Percentiles rank a stretch among this genome's conserved stretches.
phyloP scores from a whole-genome alignment of 2,113 vertebrate genomes.

The Dromaius novaehollandiae region DNA sequence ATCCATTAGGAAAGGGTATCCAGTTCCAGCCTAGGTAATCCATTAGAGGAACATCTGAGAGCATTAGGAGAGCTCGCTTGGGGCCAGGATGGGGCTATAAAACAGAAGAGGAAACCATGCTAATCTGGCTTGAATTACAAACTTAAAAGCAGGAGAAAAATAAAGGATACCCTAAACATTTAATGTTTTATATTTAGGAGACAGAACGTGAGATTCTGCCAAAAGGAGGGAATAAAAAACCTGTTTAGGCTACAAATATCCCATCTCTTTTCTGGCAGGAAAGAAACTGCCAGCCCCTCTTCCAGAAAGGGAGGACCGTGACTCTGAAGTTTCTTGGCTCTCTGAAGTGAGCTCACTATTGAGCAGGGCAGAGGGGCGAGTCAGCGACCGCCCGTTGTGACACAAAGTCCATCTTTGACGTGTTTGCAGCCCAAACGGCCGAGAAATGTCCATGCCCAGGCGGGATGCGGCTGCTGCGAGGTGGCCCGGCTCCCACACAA shows the following conservation, averaged over 20 bases:
- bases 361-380: background rate
- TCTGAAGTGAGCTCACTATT: background rate
- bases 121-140: conserved; percentile 77
- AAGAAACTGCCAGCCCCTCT: background rate
- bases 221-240: conserved; percentile 45
- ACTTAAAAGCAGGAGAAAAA: conserved; percentile 74
- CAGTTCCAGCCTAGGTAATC: conserved; percentile 80
- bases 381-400: accelerated
- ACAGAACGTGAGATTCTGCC: conserved; percentile 59
- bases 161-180: conserved; percentile 67
- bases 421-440: accelerated
- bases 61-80: conserved; percentile 70
- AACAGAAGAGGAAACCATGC: conserved; percentile 73
- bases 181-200: conserved; percentile 72
- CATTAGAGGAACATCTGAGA: conserved; percentile 79
- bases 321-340: background rate
- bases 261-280: conserved; percentile 20
- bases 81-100: conserved; percentile 73
- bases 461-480: background rate
- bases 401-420: background rate
- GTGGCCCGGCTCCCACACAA: background rate
- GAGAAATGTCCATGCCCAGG: accelerated
- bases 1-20: conserved; percentile 80
- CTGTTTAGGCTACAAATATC: conserved; percentile 43
- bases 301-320: conserved; percentile 18